phyloP scores from a whole-genome alignment of 1,140 invertebrate genomes.

The Himalopsyche phryganea region DNA sequence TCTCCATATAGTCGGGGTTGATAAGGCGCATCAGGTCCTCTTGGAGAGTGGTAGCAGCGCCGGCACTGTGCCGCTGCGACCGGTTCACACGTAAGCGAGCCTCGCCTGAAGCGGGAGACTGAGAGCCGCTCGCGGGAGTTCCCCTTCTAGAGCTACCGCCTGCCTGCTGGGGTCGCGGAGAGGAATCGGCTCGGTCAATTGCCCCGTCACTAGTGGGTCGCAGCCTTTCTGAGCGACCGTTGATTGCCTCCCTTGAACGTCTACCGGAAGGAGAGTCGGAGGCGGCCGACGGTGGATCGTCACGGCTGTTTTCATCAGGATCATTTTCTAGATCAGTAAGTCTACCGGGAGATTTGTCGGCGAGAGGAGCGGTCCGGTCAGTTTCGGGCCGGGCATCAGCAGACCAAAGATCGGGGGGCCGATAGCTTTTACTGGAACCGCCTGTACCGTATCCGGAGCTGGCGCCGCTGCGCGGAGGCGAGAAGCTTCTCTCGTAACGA shows the following conservation, averaged over 20 bases:
- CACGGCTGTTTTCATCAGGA: conserved; percentile 9
- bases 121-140: conserved; percentile 17
- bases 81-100: conserved; percentile 22
- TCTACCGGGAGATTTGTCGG: neutral
- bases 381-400: conserved; percentile 30
- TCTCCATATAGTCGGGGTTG: conserved; percentile 71
- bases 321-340: conserved; percentile 1
- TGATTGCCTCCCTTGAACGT: conserved; percentile 26
- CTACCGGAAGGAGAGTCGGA: conserved; percentile 5
- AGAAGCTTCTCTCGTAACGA: conserved; percentile 70
- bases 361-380: conserved; percentile 9
- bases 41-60: conserved; percentile 59
- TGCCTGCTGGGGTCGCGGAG: conserved; percentile 15
- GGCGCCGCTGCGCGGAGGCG: conserved; percentile 76
- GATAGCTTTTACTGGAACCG: conserved; percentile 63
- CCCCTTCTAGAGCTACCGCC: conserved; percentile 13
- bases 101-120: conserved; percentile 27
- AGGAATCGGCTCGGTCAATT: conserved; percentile 14
- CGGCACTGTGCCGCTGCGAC: conserved; percentile 25
- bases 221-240: conserved; percentile 19
- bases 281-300: conserved; percentile 4
- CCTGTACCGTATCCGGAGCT: conserved; percentile 83
- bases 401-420: conserved; percentile 53
- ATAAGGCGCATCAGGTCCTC: conserved; percentile 88
- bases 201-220: conserved; percentile 4